A percentile compares a stretch with the other conserved stretches of the same genome.
These are phyloP conservation scores for Habropoda laboriosa DNA, from an alignment of 1,140 invertebrate species.

Conservation along the genomic window DNA sequence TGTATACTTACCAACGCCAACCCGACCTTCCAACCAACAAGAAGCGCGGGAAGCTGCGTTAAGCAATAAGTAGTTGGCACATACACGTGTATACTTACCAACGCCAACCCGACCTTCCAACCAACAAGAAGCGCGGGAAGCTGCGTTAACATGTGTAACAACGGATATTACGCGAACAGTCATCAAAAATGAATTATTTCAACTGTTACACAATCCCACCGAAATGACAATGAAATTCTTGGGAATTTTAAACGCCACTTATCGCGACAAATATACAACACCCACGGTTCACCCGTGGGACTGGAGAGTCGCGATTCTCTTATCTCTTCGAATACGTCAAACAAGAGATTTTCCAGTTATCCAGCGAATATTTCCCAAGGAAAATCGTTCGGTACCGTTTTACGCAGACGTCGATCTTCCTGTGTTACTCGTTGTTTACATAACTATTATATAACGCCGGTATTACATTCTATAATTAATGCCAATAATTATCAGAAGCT, in stretches of 20 bases:
- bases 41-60: too few species aligned
- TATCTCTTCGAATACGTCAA: slow-evolving; percentile 4
- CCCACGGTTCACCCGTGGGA: neutral
- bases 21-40: too few species aligned
- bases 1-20: too few species aligned
- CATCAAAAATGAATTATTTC: neutral
- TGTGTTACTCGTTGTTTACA: neutral
- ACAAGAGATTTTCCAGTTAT: slow-evolving; percentile 14
- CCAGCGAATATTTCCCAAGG: neutral
- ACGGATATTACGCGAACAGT: neutral
- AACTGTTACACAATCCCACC: neutral
- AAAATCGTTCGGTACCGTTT: neutral
- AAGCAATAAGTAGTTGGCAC: too few species aligned
- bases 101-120: too few species aligned
- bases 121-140: too few species aligned
- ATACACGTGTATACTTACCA: neutral
- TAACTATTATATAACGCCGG: neutral
- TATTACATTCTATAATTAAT: neutral
- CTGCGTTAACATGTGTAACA: too few species aligned
- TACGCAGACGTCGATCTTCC: neutral
- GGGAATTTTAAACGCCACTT: neutral
- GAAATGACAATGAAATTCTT: neutral
- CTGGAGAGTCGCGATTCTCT: neutral
- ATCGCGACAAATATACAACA: neutral
- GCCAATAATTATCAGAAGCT: neutral